Evolutionary conservation across 1,140 invertebrate genomes (phyloP).

Genomic region (Odontomachus brunneus): DNA sequence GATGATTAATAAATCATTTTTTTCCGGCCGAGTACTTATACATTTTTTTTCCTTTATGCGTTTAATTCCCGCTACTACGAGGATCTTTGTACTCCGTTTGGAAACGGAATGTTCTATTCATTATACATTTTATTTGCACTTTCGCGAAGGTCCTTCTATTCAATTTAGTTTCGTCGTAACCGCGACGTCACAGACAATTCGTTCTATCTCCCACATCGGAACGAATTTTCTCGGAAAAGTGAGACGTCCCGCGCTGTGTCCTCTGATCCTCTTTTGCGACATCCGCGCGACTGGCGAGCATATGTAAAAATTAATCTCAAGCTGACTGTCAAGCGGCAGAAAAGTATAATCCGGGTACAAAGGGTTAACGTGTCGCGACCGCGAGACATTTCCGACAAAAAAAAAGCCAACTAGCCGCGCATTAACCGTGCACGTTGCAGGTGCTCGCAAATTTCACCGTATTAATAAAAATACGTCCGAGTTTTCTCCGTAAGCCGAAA

Average conservation of each 20-base stretch:
- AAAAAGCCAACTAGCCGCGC: conserved; percentile 18
- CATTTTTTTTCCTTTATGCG: neutral
- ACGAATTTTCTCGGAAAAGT: conserved; percentile 1
- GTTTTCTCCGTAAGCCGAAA: conserved; percentile 6
- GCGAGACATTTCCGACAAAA: conserved; percentile 11
- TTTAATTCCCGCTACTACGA: conserved; percentile 3
- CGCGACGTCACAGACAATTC: neutral
- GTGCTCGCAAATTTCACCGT: conserved; percentile 7
- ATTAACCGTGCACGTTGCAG: conserved; percentile 34
- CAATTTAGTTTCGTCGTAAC: neutral
- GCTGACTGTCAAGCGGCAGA: conserved; percentile 42
- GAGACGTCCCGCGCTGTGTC: neutral
- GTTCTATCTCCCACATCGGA: neutral
- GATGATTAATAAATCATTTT: conserved; percentile 32
- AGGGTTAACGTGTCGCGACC: conserved; percentile 34
- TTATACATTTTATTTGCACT: neutral
- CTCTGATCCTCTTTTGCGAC: conserved; percentile 4
- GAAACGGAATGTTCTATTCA: neutral
- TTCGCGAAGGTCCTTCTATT: neutral
- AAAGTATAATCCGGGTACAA: conserved; percentile 46
- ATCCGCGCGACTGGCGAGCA: conserved; percentile 6
- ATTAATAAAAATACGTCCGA: conserved; percentile 43
- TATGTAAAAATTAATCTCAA: conserved; percentile 52
- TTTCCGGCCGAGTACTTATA: neutral
- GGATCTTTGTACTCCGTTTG: conserved; percentile 14